Percentiles rank a stretch among this genome's conserved stretches.
Evolutionary conservation across 2,888 invertebrate genomes (phyloP).

Genomic region (Trichacis sp.): DNA sequence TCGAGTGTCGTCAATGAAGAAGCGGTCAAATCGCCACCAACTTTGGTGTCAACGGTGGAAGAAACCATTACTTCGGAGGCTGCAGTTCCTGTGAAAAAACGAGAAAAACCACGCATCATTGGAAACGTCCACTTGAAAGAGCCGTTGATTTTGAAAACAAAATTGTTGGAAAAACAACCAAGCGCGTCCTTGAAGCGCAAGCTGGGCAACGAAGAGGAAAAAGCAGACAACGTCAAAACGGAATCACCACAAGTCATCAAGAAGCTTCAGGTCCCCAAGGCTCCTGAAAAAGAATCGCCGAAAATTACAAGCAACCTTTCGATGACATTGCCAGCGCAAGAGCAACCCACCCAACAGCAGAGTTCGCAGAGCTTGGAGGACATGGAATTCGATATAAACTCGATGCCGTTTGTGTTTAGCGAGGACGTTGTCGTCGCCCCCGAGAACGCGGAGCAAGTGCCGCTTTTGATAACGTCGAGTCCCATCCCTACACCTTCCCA

Average conservation of each 20-base stretch:
- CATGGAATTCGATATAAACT: conserved; percentile 77
- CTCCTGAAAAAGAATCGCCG: conserved; percentile 50
- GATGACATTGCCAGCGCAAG: conserved; percentile 33
- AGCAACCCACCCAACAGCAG: conserved; percentile 60
- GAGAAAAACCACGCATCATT: conserved; percentile 66
- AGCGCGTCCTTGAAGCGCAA: conserved; percentile 59
- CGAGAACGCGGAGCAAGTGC: conserved; percentile 78
- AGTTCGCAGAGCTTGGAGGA: conserved; percentile 59
- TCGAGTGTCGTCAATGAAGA: neutral
- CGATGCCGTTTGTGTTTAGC: conserved; percentile 81
- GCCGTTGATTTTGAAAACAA: conserved; percentile 63
- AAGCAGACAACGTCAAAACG: conserved; percentile 46
- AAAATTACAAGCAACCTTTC: conserved; percentile 9
- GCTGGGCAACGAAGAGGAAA: conserved; percentile 50
- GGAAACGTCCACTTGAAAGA: conserved; percentile 63
- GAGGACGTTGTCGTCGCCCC: conserved; percentile 77
- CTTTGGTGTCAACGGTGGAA: too few species aligned
- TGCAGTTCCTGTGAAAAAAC: conserved; percentile 62
- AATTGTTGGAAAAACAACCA: conserved; percentile 57
- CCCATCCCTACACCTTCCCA: conserved; percentile 45
- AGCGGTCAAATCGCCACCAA: conserved; percentile 6
- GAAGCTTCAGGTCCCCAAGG: conserved; percentile 54
- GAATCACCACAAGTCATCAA: conserved; percentile 49
- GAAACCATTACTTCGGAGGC: conserved; percentile 48
- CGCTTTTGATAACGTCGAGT: conserved; percentile 70